These are phyloP conservation scores for Melanocharis versteri DNA, from an alignment of 2,113 vertebrate genomes.

Conservation along the genomic window DNA sequence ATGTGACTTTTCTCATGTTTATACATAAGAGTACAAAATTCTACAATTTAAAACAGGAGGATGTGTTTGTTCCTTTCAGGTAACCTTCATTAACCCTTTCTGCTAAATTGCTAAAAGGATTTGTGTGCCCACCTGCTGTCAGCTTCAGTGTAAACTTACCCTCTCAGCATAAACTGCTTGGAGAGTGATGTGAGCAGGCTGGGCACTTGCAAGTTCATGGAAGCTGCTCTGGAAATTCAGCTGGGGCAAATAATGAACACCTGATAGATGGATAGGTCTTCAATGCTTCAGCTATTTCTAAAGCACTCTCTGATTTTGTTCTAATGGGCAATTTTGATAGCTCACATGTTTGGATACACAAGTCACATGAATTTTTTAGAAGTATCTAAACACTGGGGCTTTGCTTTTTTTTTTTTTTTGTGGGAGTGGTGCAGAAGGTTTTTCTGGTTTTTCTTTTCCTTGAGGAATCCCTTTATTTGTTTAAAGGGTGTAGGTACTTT, in stretches of 20 bases:
- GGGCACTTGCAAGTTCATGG: background rate
- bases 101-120: background rate
- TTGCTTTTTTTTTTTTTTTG: background rate
- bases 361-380: background rate
- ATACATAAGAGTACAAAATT: background rate
- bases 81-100: background rate
- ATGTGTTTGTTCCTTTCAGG: background rate
- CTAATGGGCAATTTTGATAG: background rate
- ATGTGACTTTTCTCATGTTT: background rate
- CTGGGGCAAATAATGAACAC: background rate
- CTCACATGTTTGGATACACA: background rate
- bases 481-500: background rate
- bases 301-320: background rate
- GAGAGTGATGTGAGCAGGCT: background rate
- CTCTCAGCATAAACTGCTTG: background rate
- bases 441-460: background rate
- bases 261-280: background rate
- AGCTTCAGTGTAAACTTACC: background rate
- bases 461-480: background rate
- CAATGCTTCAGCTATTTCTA: background rate
- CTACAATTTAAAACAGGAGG: background rate
- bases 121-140: background rate
- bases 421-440: accelerated
- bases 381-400: background rate
- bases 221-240: background rate